Evolutionary conservation across 2,888 invertebrate genomes (phyloP).

Genomic region (Calliopum simillimum): DNA sequence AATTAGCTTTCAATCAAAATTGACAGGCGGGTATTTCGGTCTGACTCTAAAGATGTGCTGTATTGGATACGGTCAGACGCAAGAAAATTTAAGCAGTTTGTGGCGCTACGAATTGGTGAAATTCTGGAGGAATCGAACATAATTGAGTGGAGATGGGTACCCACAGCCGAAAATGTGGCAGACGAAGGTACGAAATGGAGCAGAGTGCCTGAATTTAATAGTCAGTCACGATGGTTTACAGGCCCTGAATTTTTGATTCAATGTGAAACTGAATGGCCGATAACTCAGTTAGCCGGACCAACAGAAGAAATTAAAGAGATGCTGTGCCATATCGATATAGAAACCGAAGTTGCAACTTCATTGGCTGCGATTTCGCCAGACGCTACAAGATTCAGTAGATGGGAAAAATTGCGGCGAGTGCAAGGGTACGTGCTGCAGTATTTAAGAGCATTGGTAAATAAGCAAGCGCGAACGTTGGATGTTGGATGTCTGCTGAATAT

Average conservation of each 20-base stretch:
- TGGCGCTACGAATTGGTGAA: conserved; percentile 36
- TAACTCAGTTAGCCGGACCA: background rate
- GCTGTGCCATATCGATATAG: background rate
- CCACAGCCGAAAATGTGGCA: conserved; percentile 33
- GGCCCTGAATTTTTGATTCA: conserved; percentile 27
- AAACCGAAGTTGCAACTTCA: background rate
- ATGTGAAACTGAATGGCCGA: background rate
- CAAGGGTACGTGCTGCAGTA: conserved; percentile 1
- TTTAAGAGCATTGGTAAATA: background rate
- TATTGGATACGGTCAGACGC: conserved; percentile 31
- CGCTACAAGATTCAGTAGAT: conserved; percentile 33
- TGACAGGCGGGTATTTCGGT: too few species aligned
- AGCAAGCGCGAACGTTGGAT: background rate
- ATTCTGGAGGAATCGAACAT: conserved; percentile 35
- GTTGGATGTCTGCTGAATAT: background rate
- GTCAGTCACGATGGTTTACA: conserved; percentile 24
- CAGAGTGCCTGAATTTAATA: too few species aligned
- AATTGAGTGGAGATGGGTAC: conserved; percentile 36
- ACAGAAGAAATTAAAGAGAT: too few species aligned
- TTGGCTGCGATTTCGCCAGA: conserved; percentile 11
- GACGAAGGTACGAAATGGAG: conserved; percentile 37
- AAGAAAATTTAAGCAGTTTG: conserved; percentile 37
- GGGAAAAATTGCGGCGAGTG: conserved; percentile 15
- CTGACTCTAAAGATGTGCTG: conserved; percentile 32
- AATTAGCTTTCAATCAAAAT: too few species aligned